Evolutionary conservation across 2,797 vertebrate species (phyloP), one percentile per base, ranked within the genome.

Genomic region (Aplochiton taeniatus): DNA sequence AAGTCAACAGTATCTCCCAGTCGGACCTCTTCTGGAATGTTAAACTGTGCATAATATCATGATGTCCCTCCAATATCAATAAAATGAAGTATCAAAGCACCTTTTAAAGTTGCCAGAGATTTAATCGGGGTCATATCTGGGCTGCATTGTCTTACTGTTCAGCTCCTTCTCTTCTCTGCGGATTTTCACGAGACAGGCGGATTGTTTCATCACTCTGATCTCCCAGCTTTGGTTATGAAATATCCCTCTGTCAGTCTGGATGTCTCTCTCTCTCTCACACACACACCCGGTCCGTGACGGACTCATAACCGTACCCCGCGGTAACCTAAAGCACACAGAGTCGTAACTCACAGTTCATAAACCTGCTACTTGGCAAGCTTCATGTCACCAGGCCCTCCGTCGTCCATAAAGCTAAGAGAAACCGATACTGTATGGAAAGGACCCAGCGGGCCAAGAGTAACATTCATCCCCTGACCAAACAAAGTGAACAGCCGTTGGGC

Each of bases 331-430:
- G 83, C 89, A 83, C 75, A 83, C 66, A 75, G 78, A 72, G 73
- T 85, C 69, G 76, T 89, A 91, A 90, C 73, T 91, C 83, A 90
- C 74, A 61, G 73, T 87, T 86, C 83, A 83, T 92, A 91, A 91
- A 91, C 70, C 87, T 88, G 88, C 83, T 89, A 83, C 81, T 85
- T 77, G 83, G 83, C 72, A 77, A 83, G 77, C 83, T 85, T 83
- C 72, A 4, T 60, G 68, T 45, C 47, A 80, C 80, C 55, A 63
- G 83, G 75, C 65, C 58, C 66, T 61, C 60, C 11, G 11, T 43
- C 13, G 75, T 66, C 72, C 63, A 55, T 13, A 47, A 68, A 60
- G 78, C 75, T 70, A 9, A 50, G 31, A 31, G 31, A 31, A 17
- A 55, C 53, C 13, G 17, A 55, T 19, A 55, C 19, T 6, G 31